phyloP scores from a whole-genome alignment of 2,888 invertebrate genomes.

The Vandiemenella viatica region DNA sequence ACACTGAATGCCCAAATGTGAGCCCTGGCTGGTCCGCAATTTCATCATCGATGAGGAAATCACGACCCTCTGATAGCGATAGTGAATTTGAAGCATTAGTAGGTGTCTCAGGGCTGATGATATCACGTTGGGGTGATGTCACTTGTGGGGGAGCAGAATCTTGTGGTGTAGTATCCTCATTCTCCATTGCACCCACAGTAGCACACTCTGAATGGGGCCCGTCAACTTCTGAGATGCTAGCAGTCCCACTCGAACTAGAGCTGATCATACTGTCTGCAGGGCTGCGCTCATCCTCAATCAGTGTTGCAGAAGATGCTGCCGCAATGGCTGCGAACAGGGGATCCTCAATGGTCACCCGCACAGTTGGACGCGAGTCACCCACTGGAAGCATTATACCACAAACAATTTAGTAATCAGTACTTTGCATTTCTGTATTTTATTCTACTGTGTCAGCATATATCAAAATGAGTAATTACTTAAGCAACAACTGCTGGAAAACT shows the following conservation, averaged over 20 bases:
- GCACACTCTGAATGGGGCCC: background rate
- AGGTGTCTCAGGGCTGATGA: constrained; percentile 52
- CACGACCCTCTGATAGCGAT: constrained; percentile 61
- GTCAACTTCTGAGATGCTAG: constrained; percentile 35
- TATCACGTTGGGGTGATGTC: constrained; percentile 6
- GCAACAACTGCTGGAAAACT: too few relatives aligned
- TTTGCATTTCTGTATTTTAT: too few relatives aligned
- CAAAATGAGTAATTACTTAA: too few relatives aligned
- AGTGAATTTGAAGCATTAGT: constrained; percentile 62
- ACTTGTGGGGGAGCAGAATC: background rate
- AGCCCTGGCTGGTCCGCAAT: constrained; percentile 81
- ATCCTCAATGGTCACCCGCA: constrained; percentile 48
- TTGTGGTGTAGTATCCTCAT: background rate
- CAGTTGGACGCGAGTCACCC: too few relatives aligned
- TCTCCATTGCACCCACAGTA: too few relatives aligned
- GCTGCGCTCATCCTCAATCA: constrained; percentile 69
- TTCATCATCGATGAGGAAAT: constrained; percentile 75
- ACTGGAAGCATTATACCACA: background rate
- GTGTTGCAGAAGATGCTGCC: constrained; percentile 40
- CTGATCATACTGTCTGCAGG: constrained; percentile 66
- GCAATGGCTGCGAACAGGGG: constrained; percentile 60
- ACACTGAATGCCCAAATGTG: constrained; percentile 42
- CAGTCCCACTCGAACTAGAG: constrained; percentile 30
- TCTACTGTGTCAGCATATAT: too few relatives aligned
- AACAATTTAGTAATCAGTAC: too few relatives aligned